phyloP scores from a whole-genome alignment of 2,113 vertebrate genomes.

The Nesospiza acunhae region DNA sequence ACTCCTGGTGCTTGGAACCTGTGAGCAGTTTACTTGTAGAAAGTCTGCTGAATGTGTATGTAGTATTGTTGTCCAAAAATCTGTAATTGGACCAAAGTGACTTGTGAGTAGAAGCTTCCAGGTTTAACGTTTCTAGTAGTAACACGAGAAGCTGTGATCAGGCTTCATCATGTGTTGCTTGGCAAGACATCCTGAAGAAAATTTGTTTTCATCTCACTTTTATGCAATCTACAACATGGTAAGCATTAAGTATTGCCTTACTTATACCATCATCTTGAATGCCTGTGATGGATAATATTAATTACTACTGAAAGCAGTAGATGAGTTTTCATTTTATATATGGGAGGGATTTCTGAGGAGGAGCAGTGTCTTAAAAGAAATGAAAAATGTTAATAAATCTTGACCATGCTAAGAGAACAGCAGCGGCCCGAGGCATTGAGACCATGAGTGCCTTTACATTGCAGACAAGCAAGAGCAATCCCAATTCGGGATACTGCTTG shows the following conservation, averaged over 20 bases:
- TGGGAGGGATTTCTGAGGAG: neutral
- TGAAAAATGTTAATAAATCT: neutral
- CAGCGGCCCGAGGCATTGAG: neutral
- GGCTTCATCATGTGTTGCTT: neutral
- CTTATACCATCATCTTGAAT: neutral
- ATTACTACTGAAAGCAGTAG: neutral
- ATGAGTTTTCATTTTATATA: neutral
- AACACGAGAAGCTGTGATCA: neutral
- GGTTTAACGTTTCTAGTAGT: neutral
- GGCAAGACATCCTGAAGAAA: neutral
- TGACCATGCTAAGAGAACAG: neutral
- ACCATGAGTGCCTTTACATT: neutral
- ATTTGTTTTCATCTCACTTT: neutral
- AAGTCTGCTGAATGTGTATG: rapidly evolving
- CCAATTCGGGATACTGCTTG: neutral
- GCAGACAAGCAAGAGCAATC: neutral
- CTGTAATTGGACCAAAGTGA: neutral
- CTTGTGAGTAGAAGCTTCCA: neutral
- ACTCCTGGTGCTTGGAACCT: neutral
- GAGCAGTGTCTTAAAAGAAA: neutral
- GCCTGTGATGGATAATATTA: neutral
- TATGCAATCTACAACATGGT: neutral
- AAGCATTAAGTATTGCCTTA: neutral
- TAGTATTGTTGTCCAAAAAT: neutral
- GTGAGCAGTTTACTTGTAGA: neutral